Base-by-base conservation (phyloP, 2,888 invertebrate species). In the Conomelus anceps region DNA sequence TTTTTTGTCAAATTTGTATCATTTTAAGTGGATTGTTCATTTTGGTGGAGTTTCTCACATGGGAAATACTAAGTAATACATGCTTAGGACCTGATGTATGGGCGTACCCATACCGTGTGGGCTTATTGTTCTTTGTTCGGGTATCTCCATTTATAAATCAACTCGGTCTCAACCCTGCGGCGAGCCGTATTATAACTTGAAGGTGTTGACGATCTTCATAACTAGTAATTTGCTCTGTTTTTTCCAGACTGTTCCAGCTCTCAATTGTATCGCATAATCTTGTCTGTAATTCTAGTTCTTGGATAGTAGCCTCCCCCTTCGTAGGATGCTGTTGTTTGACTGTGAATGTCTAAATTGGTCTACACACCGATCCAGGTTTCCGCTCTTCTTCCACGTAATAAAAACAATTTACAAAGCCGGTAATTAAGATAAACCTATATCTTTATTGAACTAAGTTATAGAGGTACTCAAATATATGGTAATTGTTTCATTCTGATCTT, bases 41-140 rank as follows among this genome's bases (percentile, higher is more conserved):
- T 41, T 41, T 20, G 41, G 41, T 17, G 17, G 41, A 13, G 41
- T 41, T 41, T 41, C 41, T 41, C 41, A 41, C 41, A 41, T 41
- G 41, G 41, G 41, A 41, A 41, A 41, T 41, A 41, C 41, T 41
- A 41, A 41, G 41, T 41, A 41, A 41, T 41, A 41, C 41, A 41
- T 41, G 41, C 41, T 41, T 17, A 3, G 17, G 41, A 41, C 13
- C 41, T 41, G 41, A 41, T 41, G 11, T 41, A 41, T 41, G 41
- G 41, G 41, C 41, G 41, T 41, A 17, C 13, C 41, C 41, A 17
- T 13, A 17, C 86, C 86, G 86, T 86, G 86, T 86, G 86, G 86
- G 86, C 86, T 86, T 86, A 86, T 86, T 86, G 86, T 86, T 86
- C 86, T 86, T 86, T 86, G 86, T 86, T 86, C 41, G 41, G 41